Base-by-base conservation (phyloP, 2,113 vertebrate genomes). In the Grantiella picta region DNA sequence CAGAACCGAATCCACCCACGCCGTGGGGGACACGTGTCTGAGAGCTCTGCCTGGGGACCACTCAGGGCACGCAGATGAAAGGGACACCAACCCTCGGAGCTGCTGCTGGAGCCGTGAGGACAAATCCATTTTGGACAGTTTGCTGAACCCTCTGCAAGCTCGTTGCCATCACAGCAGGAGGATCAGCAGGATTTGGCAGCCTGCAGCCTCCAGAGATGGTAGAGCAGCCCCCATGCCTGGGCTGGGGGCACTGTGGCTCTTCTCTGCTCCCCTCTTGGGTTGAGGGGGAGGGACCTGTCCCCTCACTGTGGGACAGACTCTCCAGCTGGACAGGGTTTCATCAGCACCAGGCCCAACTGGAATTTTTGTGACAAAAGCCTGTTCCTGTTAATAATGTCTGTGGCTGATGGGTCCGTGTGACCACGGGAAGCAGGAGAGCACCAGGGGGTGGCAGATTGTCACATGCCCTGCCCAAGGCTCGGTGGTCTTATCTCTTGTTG, bases 51-150 rank as follows among this genome's bases (percentile, higher is more conserved):
- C 61, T 45, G 47, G n/a, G 31, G 5, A 61, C 28, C 15, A 2
- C 52, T 21, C 16, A 1, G 0, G 2, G 36, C 44, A 5, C 25
- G 4, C 54, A 11, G 2, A 25, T 2, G 49, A 5, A 10, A 14
- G 79, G 36, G 49, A 12, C 59, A 40, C 10, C 66, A 16, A 0
- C 24, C 23, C 5, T 9, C 14, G 23, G 57, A 61, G 66, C 87
- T 31, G 81, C 81, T 80, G 53, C 66, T 17, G 68, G n/a, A 21
- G 24, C 1, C 0, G 18, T 0, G 12, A 5, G 10, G 56, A 4
- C 36, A 56, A 70, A 64, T 40, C 49, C 0, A 0, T 1, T 23
- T 3, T 4, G 18, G 42, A 5, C 4, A 3, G 10, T 15, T 24
- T 24, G 28, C 28, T 5, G 20, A 59, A 22, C 5, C 42, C 35